A percentile compares a stretch with the other conserved stretches of the same genome.
Evolutionary conservation across 2,888 invertebrate genomes (phyloP).

Genomic region (Sicus ferrugineus): DNA sequence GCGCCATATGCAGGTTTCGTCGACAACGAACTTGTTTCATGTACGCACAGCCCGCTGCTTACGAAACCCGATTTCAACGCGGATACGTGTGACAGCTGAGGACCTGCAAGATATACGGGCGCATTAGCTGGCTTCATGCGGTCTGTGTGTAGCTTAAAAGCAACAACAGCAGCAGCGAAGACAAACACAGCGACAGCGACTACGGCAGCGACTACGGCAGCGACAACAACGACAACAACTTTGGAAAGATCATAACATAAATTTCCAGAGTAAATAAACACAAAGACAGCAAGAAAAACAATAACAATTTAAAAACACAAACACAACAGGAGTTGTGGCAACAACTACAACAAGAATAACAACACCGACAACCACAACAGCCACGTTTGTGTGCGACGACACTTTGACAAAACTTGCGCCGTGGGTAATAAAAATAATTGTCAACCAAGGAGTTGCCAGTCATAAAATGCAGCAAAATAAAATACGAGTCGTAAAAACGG

Average conservation of each 20-base stretch:
- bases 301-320: slow-evolving; percentile 27
- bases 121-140: too few species aligned
- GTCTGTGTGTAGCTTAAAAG: too few species aligned
- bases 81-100: slow-evolving; percentile 53
- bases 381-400: not conserved
- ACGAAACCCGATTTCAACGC: slow-evolving; percentile 87
- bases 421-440: slow-evolving; percentile 49
- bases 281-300: slow-evolving; percentile 20
- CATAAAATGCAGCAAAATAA: slow-evolving; percentile 25
- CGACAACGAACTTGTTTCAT: slow-evolving; percentile 86
- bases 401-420: slow-evolving; percentile 34
- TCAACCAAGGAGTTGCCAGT: slow-evolving; percentile 45
- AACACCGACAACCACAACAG: slow-evolving; percentile 3
- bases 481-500: slow-evolving; percentile 11
- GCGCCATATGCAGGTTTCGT: slow-evolving; percentile 94
- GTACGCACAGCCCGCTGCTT: slow-evolving; percentile 78
- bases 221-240: not conserved
- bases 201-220: not conserved
- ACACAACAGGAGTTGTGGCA: too few species aligned
- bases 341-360: not conserved
- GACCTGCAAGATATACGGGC: not conserved
- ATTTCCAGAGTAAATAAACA: slow-evolving; percentile 30
- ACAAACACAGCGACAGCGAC: not conserved
- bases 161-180: too few species aligned
- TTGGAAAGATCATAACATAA: slow-evolving; percentile 24